Base-by-base conservation (phyloP, 2,888 invertebrate species). In the Hirtodrosophila confusa region DNA sequence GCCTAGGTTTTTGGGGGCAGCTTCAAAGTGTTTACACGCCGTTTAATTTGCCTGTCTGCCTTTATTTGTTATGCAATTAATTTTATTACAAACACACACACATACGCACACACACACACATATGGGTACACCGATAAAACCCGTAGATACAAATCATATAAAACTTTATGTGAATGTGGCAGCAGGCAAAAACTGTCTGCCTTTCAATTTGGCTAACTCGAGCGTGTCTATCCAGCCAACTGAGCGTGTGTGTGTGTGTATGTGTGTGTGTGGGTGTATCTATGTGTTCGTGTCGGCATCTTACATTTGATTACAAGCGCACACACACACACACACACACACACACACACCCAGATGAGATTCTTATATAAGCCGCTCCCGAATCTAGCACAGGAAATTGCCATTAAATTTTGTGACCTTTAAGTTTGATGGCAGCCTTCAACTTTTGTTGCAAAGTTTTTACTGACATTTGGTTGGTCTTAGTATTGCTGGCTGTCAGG, bases 21-120 rank as follows among this genome's bases (percentile, higher is more conserved):
- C 86, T 77, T 84, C 80, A 88, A 84, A 84, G 86, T 88, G 84
- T 83, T 88, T 86, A 79, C 84, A 73, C 63, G 78, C 77, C 88
- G 75, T 84, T 84, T 88, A 84, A 84, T 84, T 84, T 84, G 64
- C 67, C 74, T 87, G 87, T 78, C 86, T 85, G 85, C 71, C 54
- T 74, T 70, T 87, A 85, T 80, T 86, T 86, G 87, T 73, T 67
- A 68, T 75, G 86, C 82, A 82, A 87, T 87, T 85, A 87, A 82
- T 85, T 87, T 85, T 78, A 69, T 82, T 82, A 82, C 78, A 68
- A 49, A 58, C 56, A 73, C 39, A 51, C 49, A 57, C 33, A 40
- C 48, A 53, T 61, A 57, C 45, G 33, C 7, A 24, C 11, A 39
- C 31, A 62, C 41, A 37, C 36, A 48, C 10, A 29, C 29, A 33